Evolutionary conservation across 2,797 vertebrate genomes (phyloP), one percentile per base, ranked within the genome.

Genomic region (Crenuchus spilurus): DNA sequence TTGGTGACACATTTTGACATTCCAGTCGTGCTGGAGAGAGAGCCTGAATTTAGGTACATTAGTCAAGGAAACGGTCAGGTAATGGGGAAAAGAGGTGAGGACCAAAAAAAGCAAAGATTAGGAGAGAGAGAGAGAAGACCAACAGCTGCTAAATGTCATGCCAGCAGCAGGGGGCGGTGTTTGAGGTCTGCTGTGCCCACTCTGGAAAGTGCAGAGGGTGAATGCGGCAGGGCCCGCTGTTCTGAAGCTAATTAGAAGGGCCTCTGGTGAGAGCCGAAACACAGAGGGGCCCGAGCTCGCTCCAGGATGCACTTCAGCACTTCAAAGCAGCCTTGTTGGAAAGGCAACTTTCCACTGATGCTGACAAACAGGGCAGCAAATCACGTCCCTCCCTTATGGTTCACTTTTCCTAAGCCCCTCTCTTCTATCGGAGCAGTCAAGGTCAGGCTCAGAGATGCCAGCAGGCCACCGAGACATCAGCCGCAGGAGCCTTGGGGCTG

Each of bases 161-260:
- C 83, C 83, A 49, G 51, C 87, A 82, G 82, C 75, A 84, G 86
- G 88, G 85, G 88, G 80, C 83, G 74, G 84, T 83, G 81, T 88
- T 80, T 87, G 81, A 84, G 83, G 84, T 67, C 73, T 78, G 76
- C 58, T 65, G 52, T 3, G 26, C 48, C 63, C 7, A 18, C 58
- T 20, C 62, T 24, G 73, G 73, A 82, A 75, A 81, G 77, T 60
- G 79, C 71, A 78, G 60, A 66, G 65, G 71, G 48, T 70, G 80
- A 86, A 72, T 28, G 77, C 82, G 84, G 49, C 81, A 72, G 81
- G 83, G 79, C 60, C 79, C 26, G 13, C 77, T 80, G 86, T 80
- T 86, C 74, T 72, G 81, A 86, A 83, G 78, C 84, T 90, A 88
- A 91, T 92, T 90, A 90, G 88, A 72, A 75, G 51, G 33, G 88